Evolutionary conservation across 2,888 invertebrate species (phyloP), one percentile per base, ranked within the genome.

Genomic region (Lutraria lutraria): DNA sequence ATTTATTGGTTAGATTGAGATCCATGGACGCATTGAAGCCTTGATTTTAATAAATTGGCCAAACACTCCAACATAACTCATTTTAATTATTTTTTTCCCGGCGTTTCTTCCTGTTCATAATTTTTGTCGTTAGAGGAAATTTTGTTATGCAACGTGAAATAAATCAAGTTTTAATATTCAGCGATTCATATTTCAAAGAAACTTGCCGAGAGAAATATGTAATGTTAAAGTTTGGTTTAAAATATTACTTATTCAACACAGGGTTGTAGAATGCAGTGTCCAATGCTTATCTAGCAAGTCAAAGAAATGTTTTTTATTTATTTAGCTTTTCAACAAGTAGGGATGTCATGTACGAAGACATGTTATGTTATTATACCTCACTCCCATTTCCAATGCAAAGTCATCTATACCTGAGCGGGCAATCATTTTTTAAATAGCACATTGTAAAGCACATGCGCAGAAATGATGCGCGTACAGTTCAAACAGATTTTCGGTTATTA

Each of bases 41-140:
- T 53, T 31, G 52, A 81, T 29, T 60, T 86, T 86, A 63, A 86
- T 86, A 60, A 86, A 86, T 86, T 68, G 86, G 81, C 68, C 81
- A 52, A 68, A 53, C 86, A 86, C 86, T 86, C 29, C 54, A 68
- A 54, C 81, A 86, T 86, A 81, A 81, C 81, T 86, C 86, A 86
- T 81, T 81, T 81, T 81, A 86, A 86, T 86, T 86, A 68, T 86
- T 68, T 68, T 81, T 81, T 53, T 54, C 43, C 53, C 29, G 52
- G 81, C 54, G 31, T 76, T 31, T 76, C 21, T 76, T 34, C 34
- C 63, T 68, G 63, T 76, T 34, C 10, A 29, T 19, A 13, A 31
- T 19, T 76, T 13, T 76, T 76, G 76, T 76, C 76, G 56, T 34
- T 16, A 3, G 15, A 6, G 19, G 16, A 12, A 25, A 25, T 76